These are phyloP conservation scores for Atopsyche davidsoni DNA, from an alignment of 1,140 invertebrate genomes.

Conservation along the genomic window DNA sequence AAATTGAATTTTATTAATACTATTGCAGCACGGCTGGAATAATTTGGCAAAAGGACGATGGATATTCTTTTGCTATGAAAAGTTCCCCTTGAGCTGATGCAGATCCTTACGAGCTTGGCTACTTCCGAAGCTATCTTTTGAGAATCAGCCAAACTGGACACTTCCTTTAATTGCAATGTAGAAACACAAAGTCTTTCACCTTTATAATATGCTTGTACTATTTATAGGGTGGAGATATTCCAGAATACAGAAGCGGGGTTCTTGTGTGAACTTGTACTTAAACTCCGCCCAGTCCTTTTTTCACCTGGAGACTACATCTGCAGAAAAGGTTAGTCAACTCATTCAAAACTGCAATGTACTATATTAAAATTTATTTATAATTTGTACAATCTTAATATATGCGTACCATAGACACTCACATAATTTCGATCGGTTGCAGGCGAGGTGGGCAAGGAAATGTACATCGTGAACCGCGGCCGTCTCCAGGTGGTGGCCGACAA, in stretches of 20 bases:
- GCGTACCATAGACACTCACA: neutral
- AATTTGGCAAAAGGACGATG: neutral
- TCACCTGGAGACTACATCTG: slow-evolving; percentile 98
- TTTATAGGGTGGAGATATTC: slow-evolving; percentile 88
- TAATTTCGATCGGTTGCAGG: too few relatives aligned
- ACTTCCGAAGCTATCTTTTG: too few relatives aligned
- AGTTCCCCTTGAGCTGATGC: too few relatives aligned
- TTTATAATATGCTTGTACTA: neutral
- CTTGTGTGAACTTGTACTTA: slow-evolving; percentile 91
- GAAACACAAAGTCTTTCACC: too few relatives aligned
- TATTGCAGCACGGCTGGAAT: neutral
- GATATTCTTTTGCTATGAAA: slow-evolving; percentile 2
- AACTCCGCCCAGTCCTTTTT: slow-evolving; percentile 91
- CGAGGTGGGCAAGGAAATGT: slow-evolving; percentile 98
- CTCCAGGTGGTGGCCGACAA: slow-evolving; percentile 96
- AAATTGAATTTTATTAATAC: slow-evolving; percentile 12
- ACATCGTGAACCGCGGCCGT: slow-evolving; percentile 94
- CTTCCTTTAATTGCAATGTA: too few relatives aligned
- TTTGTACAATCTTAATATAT: too few relatives aligned
- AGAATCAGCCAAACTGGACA: too few relatives aligned
- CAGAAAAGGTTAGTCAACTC: slow-evolving; percentile 76
- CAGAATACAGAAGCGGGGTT: slow-evolving; percentile 99
- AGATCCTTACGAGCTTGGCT: too few relatives aligned
- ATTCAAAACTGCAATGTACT: too few relatives aligned
- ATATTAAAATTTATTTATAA: too few relatives aligned